These are phyloP conservation scores for Kuschelorhynchus macadamiae DNA, from an alignment of 2,888 invertebrate genomes.

Conservation along the genomic window DNA sequence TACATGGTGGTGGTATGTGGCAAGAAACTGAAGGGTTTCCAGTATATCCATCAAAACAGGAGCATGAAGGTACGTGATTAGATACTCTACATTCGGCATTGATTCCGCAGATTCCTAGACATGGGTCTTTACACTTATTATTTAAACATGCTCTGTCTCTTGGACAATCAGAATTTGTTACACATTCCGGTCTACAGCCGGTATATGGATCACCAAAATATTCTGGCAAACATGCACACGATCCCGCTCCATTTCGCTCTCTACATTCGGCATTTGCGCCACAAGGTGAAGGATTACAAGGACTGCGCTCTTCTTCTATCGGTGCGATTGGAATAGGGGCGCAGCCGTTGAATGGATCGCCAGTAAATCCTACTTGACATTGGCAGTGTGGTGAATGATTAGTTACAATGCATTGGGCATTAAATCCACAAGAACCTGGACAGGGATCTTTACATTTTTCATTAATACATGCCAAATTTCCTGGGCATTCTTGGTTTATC, in stretches of 20 bases:
- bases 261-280: conserved; percentile 89
- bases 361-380: conserved; percentile 84
- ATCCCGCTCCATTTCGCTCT: conserved; percentile 85
- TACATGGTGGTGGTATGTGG: conserved; percentile 64
- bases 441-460: conserved; percentile 89
- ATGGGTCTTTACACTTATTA: conserved; percentile 89
- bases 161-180: conserved; percentile 85
- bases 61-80: conserved; percentile 87
- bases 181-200: conserved; percentile 89
- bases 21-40: conserved; percentile 79
- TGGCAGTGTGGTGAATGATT: conserved; percentile 89
- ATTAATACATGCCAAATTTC: conserved; percentile 86
- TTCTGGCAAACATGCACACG: conserved; percentile 85
- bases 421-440: conserved; percentile 85
- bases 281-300: conserved; percentile 90
- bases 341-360: conserved; percentile 89
- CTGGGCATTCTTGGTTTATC: conserved; percentile 87
- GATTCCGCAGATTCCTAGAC: conserved; percentile 85
- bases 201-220: conserved; percentile 91
- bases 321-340: conserved; percentile 60
- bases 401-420: conserved; percentile 83
- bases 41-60: conserved; percentile 82
- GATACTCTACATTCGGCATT: conserved; percentile 85
- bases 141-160: conserved; percentile 84
- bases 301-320: conserved; percentile 77